Evolutionary conservation across 2,888 invertebrate genomes (phyloP), one percentile per base, ranked within the genome.

Genomic region (Nemapogon koenigi): DNA sequence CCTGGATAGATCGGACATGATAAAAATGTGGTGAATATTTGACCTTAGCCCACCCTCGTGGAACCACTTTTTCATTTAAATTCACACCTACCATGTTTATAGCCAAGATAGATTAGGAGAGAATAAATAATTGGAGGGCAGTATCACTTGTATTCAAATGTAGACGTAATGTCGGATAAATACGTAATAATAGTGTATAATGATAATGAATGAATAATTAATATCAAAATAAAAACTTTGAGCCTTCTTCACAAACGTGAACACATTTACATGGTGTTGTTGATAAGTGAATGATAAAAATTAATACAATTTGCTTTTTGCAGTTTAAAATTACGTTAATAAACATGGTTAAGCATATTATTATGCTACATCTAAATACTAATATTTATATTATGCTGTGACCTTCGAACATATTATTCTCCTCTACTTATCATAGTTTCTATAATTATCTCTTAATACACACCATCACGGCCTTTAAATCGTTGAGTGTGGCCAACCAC

Each of bases 81-180:
- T 75, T 76, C 73, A 76, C 75, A 76, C 76, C 75, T 75, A 66
- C 57, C 59, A 61, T 71, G n/a, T n/a, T n/a, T n/a, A n/a, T n/a
- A 73, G 75, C 33, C 33, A 33, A 28, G 28, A 28, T n/a, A 37
- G 11, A 72, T 71, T 70, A 69, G 62, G 58, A 57, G 59, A 62
- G 62, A 62, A 70, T 71, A 66, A 66, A 68, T 66, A 69, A 33
- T 19, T n/a, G n/a, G n/a, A n/a, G 19, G 14, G 16, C 18, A 33
- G 19, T 33, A 33, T 33, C 19, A 33, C 19, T 33, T 19, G 33
- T 33, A 33, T 33, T 33, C 33, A 33, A 33, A 33, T 33, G 33
- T 19, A 16, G 26, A 19, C 17, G 31, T 39, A 39, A 39, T 39
- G 33, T 26, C 14, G 22, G 32, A 39, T 39, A 39, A 39, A 33